Evolutionary conservation across 2,797 vertebrate genomes (phyloP).

Genomic region (Acropternis orthonyx): DNA sequence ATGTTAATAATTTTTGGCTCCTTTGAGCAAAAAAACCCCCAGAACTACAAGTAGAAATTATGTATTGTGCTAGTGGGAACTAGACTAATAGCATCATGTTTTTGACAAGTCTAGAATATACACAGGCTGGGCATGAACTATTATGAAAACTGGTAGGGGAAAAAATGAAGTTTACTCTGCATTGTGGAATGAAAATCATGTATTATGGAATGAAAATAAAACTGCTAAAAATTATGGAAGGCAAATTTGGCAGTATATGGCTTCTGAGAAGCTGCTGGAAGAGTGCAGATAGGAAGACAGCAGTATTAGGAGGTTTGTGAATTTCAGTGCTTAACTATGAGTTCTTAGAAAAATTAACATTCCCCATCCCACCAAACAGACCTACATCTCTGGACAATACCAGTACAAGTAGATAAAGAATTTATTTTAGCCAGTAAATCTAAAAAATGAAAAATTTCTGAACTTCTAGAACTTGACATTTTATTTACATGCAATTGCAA

Average conservation of each 20-base stretch:
- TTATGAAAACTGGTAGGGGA: background rate
- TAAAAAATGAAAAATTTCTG: background rate
- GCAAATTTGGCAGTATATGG: background rate
- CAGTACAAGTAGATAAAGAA: background rate
- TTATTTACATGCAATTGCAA: background rate
- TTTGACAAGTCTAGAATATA: slow-evolving; percentile 4
- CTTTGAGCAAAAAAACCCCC: background rate
- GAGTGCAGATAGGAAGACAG: background rate
- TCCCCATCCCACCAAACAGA: background rate
- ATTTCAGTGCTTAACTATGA: background rate
- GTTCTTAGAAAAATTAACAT: background rate
- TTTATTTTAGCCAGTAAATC: background rate
- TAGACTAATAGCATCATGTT: background rate
- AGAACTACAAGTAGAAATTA: background rate
- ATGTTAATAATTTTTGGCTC: background rate
- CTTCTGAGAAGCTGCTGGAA: background rate
- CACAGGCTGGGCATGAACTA: background rate
- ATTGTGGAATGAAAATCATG: background rate
- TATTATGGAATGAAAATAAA: background rate
- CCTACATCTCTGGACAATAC: background rate
- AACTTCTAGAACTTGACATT: background rate
- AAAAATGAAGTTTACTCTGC: background rate
- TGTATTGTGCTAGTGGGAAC: background rate
- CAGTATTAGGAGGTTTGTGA: background rate
- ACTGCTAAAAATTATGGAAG: background rate